These are phyloP conservation scores for Punctoribates punctum DNA, from an alignment of 2,888 invertebrate species.

Conservation along the genomic window DNA sequence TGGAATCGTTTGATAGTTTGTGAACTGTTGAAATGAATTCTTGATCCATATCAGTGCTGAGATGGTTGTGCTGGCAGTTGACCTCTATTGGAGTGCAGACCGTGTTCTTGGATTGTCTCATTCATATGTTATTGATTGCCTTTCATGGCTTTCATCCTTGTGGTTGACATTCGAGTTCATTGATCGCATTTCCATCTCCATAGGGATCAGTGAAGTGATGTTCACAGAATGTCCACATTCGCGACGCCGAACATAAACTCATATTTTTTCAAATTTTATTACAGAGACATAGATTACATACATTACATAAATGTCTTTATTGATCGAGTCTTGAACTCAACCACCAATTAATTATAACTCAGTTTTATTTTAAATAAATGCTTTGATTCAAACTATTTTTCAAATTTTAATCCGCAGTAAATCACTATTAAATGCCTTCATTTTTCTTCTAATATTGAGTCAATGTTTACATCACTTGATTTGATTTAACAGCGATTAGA, in stretches of 20 bases:
- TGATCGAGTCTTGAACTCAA: background rate
- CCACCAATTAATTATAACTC: background rate
- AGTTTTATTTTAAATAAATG: too few relatives aligned
- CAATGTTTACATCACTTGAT: too few relatives aligned
- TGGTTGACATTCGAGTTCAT: constrained; percentile 28
- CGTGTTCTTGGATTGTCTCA: constrained; percentile 28
- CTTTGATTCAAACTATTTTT: too few relatives aligned
- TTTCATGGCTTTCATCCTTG: background rate
- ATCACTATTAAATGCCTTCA: too few relatives aligned
- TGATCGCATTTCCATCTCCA: constrained; percentile 31
- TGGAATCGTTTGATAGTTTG: too few relatives aligned
- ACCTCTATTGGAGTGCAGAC: constrained; percentile 17
- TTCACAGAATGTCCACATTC: constrained; percentile 17
- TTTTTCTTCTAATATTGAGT: too few relatives aligned
- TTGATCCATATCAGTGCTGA: constrained; percentile 1
- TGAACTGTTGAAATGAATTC: background rate
- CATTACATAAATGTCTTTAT: constrained; percentile 17
- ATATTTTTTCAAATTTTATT: constrained; percentile 19
- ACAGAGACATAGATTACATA: constrained; percentile 3
- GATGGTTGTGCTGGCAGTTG: background rate
- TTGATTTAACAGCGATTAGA: too few relatives aligned
- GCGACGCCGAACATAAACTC: constrained; percentile 10
- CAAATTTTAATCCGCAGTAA: too few relatives aligned
- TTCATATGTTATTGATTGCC: constrained; percentile 34
- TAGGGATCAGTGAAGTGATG: too few relatives aligned